Conservation (phyloP, 2,797 vertebrate species). For the Phrynocephalus guinanensis region DNA sequence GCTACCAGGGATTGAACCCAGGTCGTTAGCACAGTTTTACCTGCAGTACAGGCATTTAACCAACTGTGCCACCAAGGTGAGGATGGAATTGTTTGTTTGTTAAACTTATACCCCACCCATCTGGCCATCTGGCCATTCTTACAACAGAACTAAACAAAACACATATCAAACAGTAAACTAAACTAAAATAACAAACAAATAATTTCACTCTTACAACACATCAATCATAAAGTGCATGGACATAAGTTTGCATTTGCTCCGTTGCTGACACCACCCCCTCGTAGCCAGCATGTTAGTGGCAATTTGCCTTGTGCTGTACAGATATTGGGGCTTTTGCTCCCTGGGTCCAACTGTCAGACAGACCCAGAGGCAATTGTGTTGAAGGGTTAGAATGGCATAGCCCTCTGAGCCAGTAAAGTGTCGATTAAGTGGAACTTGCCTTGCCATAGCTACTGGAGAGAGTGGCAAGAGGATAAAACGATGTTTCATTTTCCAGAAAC, state of each 20-base stretch:
- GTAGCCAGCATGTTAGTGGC: not conserved
- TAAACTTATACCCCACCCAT: too few species aligned
- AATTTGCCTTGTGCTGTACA: not conserved
- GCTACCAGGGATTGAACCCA: too few species aligned
- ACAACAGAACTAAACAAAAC: too few species aligned
- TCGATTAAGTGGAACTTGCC: not conserved
- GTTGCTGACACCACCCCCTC: not conserved
- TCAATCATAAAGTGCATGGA: not conserved
- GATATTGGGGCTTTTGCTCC: not conserved
- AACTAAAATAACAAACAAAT: too few species aligned
- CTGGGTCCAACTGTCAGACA: not conserved
- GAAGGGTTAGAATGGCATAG: not conserved
- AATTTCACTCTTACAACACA: too few species aligned
- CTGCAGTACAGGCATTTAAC: too few species aligned
- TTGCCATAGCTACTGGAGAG: not conserved
- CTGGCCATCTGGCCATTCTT: too few species aligned
- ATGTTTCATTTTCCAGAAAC: not conserved
- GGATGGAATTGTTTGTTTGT: too few species aligned
- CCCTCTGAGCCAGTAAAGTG: not conserved
- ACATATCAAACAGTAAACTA: too few species aligned
- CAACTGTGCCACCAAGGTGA: too few species aligned
- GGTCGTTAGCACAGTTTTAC: too few species aligned
- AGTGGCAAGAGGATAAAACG: too few species aligned
- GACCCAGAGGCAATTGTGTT: not conserved
- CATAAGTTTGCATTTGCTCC: not conserved